A percentile compares a stretch with the other conserved stretches of the same genome.
These are phyloP conservation scores for Plutomurus gul DNA, from an alignment of 1,140 invertebrate species.

Conservation along the genomic window DNA sequence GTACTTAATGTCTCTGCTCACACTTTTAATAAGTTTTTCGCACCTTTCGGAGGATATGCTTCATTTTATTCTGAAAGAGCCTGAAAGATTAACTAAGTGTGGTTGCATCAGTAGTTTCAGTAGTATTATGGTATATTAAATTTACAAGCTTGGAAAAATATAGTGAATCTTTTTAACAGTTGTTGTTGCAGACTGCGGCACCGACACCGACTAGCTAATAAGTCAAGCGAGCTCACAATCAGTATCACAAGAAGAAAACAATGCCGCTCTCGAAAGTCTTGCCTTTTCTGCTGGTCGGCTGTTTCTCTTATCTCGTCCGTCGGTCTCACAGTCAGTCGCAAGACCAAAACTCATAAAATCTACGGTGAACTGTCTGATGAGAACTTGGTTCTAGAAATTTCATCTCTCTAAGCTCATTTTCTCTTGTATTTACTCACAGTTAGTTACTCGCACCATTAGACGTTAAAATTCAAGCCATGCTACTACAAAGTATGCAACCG, in stretches of 20 bases:
- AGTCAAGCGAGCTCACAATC: neutral
- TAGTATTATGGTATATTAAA: neutral
- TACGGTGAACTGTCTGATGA: neutral
- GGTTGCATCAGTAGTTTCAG: neutral
- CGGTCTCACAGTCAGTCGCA: neutral
- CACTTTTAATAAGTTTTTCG: slow-evolving; percentile 24
- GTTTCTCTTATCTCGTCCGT: neutral
- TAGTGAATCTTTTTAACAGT: no score
- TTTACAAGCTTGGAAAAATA: no score
- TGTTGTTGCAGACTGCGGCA: no score
- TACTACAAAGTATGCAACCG: no score
- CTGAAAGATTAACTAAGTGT: neutral
- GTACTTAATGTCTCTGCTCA: neutral
- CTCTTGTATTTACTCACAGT: no score
- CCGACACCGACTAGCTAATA: slow-evolving; percentile 11
- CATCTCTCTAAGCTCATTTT: neutral
- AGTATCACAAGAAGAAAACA: neutral
- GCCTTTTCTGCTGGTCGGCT: neutral
- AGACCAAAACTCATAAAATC: neutral
- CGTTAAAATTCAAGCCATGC: no score
- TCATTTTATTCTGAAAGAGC: neutral
- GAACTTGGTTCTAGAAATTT: no score
- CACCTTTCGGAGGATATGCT: neutral
- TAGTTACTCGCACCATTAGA: no score
- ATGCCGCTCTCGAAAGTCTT: neutral